phyloP scores from a whole-genome alignment of 1,140 invertebrate genomes.

The Samia ricini region DNA sequence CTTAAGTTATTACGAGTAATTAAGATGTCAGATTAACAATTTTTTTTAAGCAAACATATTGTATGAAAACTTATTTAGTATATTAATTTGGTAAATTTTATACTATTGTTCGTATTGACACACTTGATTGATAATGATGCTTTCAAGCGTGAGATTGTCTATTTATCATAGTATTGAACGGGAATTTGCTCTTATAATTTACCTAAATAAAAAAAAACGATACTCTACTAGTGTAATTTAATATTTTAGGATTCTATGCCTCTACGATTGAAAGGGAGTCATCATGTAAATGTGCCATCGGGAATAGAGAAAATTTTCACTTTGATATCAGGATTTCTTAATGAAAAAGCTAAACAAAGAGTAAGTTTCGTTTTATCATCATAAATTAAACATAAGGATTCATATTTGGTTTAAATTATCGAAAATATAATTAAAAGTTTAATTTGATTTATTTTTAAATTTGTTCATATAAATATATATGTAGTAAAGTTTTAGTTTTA shows the following conservation, averaged over 20 bases:
- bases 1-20: too few relatives aligned
- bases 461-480: too few relatives aligned
- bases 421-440: background rate
- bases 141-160: too few relatives aligned
- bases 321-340: conserved; percentile 50
- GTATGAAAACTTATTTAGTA: too few relatives aligned
- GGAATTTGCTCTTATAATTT: too few relatives aligned
- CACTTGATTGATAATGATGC: too few relatives aligned
- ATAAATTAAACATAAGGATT: background rate
- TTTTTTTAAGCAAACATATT: too few relatives aligned
- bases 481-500: too few relatives aligned
- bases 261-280: conserved; percentile 63
- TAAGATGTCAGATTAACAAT: too few relatives aligned
- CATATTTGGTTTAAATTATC: background rate
- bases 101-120: too few relatives aligned
- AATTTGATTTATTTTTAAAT: background rate
- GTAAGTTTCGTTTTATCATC: conserved; percentile 32
- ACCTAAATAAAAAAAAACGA: background rate
- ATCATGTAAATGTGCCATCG: conserved; percentile 60
- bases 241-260: conserved; percentile 63
- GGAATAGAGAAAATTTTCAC: conserved; percentile 61
- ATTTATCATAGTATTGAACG: too few relatives aligned
- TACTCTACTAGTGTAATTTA: background rate
- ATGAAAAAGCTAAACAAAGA: conserved; percentile 57
- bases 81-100: too few relatives aligned